These are phyloP conservation scores for Rhynchotus rufescens DNA, from an alignment of 2,797 vertebrate genomes.

Conservation along the genomic window DNA sequence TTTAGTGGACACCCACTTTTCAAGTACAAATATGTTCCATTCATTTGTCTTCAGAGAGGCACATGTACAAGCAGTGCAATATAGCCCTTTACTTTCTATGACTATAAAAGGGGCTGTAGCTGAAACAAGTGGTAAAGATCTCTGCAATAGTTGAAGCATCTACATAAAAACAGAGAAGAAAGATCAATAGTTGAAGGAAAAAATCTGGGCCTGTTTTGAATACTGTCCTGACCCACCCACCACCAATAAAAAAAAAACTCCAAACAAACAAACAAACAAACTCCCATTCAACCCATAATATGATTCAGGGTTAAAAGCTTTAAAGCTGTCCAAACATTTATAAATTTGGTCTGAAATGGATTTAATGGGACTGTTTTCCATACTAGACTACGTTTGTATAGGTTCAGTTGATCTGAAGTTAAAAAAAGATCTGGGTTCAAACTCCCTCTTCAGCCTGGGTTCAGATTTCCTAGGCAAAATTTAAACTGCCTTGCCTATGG, in stretches of 20 bases:
- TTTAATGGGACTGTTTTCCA: slow-evolving; percentile 13
- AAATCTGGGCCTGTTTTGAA: not conserved
- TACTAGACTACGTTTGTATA: not conserved
- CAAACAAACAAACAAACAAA: slow-evolving; percentile 29
- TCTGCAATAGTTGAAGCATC: not conserved
- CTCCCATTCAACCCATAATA: not conserved
- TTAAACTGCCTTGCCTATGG: slow-evolving; percentile 9
- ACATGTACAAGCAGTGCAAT: not conserved
- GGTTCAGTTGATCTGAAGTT: slow-evolving; percentile 24
- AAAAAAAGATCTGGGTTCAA: slow-evolving; percentile 32
- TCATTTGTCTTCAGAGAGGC: not conserved
- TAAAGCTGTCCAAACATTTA: slow-evolving; percentile 13
- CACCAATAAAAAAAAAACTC: not conserved
- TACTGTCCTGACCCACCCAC: not conserved
- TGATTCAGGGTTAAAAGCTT: slow-evolving; percentile 25
- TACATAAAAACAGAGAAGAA: not conserved
- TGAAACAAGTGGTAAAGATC: not conserved
- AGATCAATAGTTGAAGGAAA: slow-evolving; percentile 2
- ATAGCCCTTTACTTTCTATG: not conserved
- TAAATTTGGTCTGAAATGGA: slow-evolving; percentile 22
- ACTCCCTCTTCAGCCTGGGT: not conserved
- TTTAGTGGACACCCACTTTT: not conserved
- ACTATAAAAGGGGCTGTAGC: not conserved
- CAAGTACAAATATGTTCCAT: not conserved
- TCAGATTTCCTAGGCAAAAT: slow-evolving; percentile 58